phyloP scores from a whole-genome alignment of 1,140 invertebrate genomes.

The Tenebrio molitor region DNA sequence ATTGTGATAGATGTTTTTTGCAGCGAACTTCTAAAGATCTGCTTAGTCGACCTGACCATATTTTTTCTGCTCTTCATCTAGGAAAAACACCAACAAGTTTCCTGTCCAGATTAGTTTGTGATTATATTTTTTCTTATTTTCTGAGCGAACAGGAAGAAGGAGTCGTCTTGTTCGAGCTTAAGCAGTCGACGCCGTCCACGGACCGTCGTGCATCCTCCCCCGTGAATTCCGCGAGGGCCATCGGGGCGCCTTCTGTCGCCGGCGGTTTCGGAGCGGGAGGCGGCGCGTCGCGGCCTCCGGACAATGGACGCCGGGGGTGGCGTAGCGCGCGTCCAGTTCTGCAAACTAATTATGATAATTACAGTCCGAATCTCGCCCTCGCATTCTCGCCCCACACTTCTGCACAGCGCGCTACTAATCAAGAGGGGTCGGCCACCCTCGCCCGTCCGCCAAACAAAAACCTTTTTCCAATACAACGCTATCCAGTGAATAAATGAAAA shows the following conservation, averaged over 20 bases:
- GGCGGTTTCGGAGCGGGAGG: not conserved
- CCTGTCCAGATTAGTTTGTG: no score
- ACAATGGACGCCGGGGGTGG: not conserved
- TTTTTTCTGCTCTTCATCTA: no score
- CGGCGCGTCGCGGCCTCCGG: not conserved
- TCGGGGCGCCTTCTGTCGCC: not conserved
- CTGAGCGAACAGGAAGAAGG: no score
- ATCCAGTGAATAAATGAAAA: conserved; percentile 66
- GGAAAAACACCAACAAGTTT: no score
- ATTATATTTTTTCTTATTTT: no score
- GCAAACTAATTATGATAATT: conserved; percentile 58
- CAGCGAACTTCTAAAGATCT: no score
- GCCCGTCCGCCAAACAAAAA: conserved; percentile 61
- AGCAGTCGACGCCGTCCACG: no score
- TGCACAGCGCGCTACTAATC: conserved; percentile 50
- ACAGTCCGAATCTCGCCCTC: conserved; percentile 51
- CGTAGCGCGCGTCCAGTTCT: conserved; percentile 43
- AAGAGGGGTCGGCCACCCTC: conserved; percentile 45
- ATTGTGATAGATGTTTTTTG: no score
- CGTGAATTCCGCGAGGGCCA: no score
- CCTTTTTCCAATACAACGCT: conserved; percentile 64
- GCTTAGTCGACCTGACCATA: no score
- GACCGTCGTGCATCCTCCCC: no score
- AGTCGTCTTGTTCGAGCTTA: no score
- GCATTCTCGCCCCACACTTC: conserved; percentile 40